Evolutionary conservation across 2,888 invertebrate genomes (phyloP), one percentile per base, ranked within the genome.

Genomic region (Thymelicus acteon): DNA sequence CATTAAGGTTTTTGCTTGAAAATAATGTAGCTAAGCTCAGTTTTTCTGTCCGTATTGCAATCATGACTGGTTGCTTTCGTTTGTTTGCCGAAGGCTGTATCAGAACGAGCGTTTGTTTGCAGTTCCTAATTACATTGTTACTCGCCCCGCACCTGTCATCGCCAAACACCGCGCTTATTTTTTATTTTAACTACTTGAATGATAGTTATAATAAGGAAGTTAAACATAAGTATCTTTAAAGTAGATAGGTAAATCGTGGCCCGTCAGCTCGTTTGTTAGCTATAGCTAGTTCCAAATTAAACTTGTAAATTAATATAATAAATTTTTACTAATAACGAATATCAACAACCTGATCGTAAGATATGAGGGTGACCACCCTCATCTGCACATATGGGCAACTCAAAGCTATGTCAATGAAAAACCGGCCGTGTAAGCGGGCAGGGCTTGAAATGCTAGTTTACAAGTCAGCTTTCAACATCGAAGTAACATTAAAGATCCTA

Each of bases 31-130:
- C 19, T 19, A 19, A 13, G 6, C n/a, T 15, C 6, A 6, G 6
- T 7, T 54, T 54, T 24, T 12, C 24, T 12, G 19, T 54, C 54
- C 12, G 12, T 54, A 24, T 24, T 54, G 54, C 54, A 12, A 54
- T 24, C 24, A 54, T 54, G 24, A 19, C 54, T 24, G 54, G 0
- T 49, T 52, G 49, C 24, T 15, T 24, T 54, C 54, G 12, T 54
- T 24, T 54, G 54, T 54, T 24, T 85, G 82, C 84, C 79, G 82
- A 82, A 84, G 78, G 81, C 79, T 81, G 81, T 79, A 78, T 71
- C 75, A 76, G 81, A 79, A 79, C 72, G 72, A 68, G 72, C 75
- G 74, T 75, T 75, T 74, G 74, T 72, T 76, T 77, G 75, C 76
- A 74, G 73, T 69, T 39, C 75, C 76, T 78, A 78, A 79, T 79